phyloP scores from a whole-genome alignment of 2,888 invertebrate genomes.

The Dusona sp. region DNA sequence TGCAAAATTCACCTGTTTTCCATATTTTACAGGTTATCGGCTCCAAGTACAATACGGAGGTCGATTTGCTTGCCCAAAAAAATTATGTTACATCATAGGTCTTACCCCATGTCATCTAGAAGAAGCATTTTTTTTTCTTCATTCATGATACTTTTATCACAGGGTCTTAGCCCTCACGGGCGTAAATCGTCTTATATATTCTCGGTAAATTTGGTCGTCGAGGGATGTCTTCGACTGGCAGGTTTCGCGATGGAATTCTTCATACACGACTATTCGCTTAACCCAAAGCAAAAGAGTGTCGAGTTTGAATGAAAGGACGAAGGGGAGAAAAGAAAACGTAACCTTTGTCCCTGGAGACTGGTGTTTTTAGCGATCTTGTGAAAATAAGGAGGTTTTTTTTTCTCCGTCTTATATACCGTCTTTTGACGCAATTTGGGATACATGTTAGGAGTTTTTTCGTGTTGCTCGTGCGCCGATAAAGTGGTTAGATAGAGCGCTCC shows the following conservation, averaged over 20 bases:
- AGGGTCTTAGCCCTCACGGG: neutral
- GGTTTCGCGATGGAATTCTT: slow-evolving; percentile 64
- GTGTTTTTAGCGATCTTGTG: slow-evolving; percentile 59
- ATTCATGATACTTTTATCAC: slow-evolving; percentile 15
- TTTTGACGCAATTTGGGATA: slow-evolving; percentile 11
- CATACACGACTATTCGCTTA: slow-evolving; percentile 80
- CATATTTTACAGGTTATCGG: neutral
- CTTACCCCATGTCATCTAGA: neutral
- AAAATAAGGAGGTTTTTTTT: slow-evolving; percentile 51
- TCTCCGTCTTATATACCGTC: slow-evolving; percentile 23
- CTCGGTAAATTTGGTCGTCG: slow-evolving; percentile 40
- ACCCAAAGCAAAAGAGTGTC: slow-evolving; percentile 68
- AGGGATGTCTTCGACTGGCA: slow-evolving; percentile 6
- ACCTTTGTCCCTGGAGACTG: slow-evolving; percentile 44
- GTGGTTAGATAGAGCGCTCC: slow-evolving; percentile 59
- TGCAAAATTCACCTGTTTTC: neutral
- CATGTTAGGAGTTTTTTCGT: slow-evolving; percentile 42
- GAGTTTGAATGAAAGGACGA: slow-evolving; percentile 71
- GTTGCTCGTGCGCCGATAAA: slow-evolving; percentile 47
- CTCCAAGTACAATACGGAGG: neutral
- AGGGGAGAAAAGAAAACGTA: slow-evolving; percentile 33
- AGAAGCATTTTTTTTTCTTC: slow-evolving; percentile 13
- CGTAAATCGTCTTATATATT: slow-evolving; percentile 19
- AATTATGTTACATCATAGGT: neutral
- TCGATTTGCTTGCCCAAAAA: neutral